Evolutionary conservation across 2,888 invertebrate genomes (phyloP).

Genomic region (Scaeva pyrastri): DNA sequence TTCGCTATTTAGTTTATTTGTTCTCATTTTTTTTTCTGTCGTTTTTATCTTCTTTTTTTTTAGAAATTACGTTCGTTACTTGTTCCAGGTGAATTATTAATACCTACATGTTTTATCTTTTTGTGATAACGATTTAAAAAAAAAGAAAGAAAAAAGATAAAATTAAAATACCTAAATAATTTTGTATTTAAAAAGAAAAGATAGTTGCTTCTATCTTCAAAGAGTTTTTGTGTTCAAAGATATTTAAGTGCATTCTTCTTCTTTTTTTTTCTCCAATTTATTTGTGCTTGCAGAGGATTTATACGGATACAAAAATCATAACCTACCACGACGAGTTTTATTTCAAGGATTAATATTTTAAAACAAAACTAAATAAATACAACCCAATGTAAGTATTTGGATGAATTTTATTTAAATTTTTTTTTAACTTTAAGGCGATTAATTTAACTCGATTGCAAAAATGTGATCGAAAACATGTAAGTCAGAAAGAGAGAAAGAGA

Average conservation of each 20-base stretch:
- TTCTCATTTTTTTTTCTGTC: constrained; percentile 38
- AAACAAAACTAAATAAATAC: constrained; percentile 11
- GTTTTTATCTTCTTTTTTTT: constrained; percentile 40
- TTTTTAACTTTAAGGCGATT: constrained; percentile 41
- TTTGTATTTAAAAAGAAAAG: constrained; percentile 17
- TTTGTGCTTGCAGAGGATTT: constrained; percentile 70
- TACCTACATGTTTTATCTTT: constrained; percentile 16
- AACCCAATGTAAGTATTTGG: constrained; percentile 64
- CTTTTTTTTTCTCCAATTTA: too few species aligned
- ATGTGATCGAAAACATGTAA: constrained; percentile 48
- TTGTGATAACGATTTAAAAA: constrained; percentile 56
- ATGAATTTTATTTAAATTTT: constrained; percentile 36
- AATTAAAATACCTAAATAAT: constrained; percentile 13
- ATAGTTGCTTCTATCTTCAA: constrained; percentile 35
- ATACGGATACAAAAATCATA: constrained; percentile 56
- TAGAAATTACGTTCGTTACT: constrained; percentile 56
- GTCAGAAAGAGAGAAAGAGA: constrained; percentile 22
- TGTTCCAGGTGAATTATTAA: constrained; percentile 73
- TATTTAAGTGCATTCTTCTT: constrained; percentile 52
- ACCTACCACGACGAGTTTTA: constrained; percentile 17
- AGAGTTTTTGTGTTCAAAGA: constrained; percentile 50
- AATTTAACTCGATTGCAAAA: constrained; percentile 61
- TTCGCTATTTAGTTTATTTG: constrained; percentile 36
- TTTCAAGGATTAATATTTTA: constrained; percentile 61
- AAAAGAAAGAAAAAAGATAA: too few species aligned